A percentile compares a stretch with the other conserved stretches of the same genome.
Conservation (phyloP, 2,888 invertebrate species). For the Callyntrura guangdongensis region DNA sequence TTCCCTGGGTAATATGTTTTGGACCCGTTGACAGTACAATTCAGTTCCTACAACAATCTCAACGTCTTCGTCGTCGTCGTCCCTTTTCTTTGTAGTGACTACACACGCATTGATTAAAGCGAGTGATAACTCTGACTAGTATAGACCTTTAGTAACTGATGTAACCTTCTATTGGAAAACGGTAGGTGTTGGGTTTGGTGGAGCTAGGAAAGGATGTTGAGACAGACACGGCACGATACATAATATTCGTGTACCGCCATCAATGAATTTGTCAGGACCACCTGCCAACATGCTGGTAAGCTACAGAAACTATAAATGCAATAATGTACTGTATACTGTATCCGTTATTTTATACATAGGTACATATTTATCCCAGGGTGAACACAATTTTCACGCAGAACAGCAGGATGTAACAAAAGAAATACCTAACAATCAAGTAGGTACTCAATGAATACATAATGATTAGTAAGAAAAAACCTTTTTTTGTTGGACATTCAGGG, state of each 20-base stretch:
- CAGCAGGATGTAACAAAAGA: neutral
- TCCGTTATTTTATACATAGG: too few relatives aligned
- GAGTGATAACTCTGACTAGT: constrained; percentile 8
- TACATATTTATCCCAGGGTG: neutral
- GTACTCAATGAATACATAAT: constrained; percentile 45
- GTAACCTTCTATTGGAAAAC: neutral
- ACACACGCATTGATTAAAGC: constrained; percentile 36
- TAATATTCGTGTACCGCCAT: neutral
- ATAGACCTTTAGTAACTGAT: neutral
- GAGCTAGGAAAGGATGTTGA: neutral
- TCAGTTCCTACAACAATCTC: constrained; percentile 8
- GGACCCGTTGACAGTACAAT: constrained; percentile 63
- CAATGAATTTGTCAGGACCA: constrained; percentile 50
- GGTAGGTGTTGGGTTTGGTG: neutral
- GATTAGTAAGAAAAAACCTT: constrained; percentile 10
- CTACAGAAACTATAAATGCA: neutral
- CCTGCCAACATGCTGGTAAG: constrained; percentile 12
- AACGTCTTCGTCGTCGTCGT: neutral
- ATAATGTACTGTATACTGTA: too few relatives aligned
- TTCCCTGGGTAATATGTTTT: constrained; percentile 42
- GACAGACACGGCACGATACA: neutral
- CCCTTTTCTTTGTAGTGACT: constrained; percentile 17
- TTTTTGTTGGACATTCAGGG: neutral
- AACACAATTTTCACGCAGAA: too few relatives aligned
- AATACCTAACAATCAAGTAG: constrained; percentile 24